Percentiles rank a stretch among this genome's conserved stretches.
phyloP scores from a whole-genome alignment of 2,113 vertebrate genomes.

The Crotalus helleri region DNA sequence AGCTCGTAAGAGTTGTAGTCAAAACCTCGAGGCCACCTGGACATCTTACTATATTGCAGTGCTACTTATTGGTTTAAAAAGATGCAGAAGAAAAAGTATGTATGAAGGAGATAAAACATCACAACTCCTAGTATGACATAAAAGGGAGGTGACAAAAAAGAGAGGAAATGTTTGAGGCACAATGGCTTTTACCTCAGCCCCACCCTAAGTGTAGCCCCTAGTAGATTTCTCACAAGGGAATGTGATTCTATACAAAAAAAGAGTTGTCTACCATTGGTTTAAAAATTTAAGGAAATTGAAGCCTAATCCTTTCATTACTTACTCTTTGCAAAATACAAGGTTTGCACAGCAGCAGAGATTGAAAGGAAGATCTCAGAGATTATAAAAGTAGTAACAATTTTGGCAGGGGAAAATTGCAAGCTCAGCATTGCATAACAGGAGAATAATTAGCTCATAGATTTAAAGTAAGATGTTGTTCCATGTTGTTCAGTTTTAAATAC shows the following conservation, averaged over 20 bases:
- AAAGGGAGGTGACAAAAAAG: background rate
- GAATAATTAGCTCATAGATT: background rate
- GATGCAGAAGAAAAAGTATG: background rate
- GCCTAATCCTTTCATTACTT: background rate
- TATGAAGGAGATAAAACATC: background rate
- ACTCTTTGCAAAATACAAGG: background rate
- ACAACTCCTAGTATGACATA: background rate
- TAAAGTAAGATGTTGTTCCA: background rate
- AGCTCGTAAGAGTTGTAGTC: background rate
- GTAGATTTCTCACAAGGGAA: background rate
- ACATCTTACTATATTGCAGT: background rate
- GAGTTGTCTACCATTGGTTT: background rate
- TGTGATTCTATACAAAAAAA: background rate
- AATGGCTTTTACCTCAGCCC: background rate
- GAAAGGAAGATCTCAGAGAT: background rate
- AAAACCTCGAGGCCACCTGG: background rate
- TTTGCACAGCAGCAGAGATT: background rate
- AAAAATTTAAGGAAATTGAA: background rate
- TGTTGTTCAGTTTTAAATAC: accelerated
- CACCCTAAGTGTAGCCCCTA: background rate
- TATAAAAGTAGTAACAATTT: background rate
- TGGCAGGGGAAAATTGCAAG: background rate
- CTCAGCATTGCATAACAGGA: background rate
- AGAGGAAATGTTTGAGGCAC: background rate
- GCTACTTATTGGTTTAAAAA: background rate